A percentile compares a stretch with the other conserved stretches of the same genome.
Evolutionary conservation across 2,797 vertebrate species (phyloP).

Genomic region (Scarus forsteni): DNA sequence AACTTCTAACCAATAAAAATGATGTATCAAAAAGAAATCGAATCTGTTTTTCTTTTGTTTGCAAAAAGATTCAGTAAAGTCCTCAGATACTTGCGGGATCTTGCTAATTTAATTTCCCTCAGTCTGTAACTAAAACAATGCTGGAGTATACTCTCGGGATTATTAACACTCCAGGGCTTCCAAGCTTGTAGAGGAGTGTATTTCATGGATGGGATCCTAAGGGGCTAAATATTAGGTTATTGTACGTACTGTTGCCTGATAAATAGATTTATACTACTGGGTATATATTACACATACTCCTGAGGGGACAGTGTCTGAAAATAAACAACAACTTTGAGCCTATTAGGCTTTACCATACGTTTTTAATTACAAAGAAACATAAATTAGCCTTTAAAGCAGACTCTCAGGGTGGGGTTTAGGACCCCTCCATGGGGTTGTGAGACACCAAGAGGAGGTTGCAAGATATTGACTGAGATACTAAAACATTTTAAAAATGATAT

Average conservation of each 20-base stretch:
- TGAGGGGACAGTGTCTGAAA: conserved; percentile 22
- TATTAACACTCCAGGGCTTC: conserved; percentile 33
- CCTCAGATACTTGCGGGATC: not conserved
- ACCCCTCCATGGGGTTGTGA: too few relatives aligned
- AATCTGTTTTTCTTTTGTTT: not conserved
- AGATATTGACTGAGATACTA: too few relatives aligned
- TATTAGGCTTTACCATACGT: not conserved
- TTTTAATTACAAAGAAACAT: not conserved
- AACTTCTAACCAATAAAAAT: not conserved
- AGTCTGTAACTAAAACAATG: conserved; percentile 7
- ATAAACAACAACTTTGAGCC: conserved; percentile 3
- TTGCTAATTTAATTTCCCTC: conserved; percentile 10
- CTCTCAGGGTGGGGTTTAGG: too few relatives aligned
- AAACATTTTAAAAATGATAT: too few relatives aligned
- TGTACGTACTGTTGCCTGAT: conserved; percentile 25
- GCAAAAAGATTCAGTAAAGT: not conserved
- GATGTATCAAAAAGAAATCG: not conserved
- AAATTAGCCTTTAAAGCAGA: conserved; percentile 10
- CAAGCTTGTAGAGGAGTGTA: conserved; percentile 28
- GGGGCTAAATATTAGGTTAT: conserved; percentile 47
- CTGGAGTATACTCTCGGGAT: conserved; percentile 40
- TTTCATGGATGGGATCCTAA: conserved; percentile 15
- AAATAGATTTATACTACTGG: conserved; percentile 50
- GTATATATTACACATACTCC: conserved; percentile 26
- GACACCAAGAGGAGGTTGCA: too few relatives aligned